Conservation (phyloP, 1,140 invertebrate species). For the Plodia interpunctella region DNA sequence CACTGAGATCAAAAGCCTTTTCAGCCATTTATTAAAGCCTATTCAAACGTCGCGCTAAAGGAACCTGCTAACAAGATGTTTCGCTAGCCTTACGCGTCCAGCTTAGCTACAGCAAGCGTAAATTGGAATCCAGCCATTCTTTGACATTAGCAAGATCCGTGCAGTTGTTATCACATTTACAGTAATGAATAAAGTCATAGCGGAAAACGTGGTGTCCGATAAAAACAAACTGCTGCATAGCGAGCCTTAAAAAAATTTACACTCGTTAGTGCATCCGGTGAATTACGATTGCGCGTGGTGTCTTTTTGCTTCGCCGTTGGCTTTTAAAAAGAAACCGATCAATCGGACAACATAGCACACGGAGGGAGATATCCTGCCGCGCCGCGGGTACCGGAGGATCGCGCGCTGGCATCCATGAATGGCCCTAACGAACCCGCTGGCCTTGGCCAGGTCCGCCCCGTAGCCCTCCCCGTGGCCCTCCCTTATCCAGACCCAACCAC, state of each 20-base stretch:
- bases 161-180: slow-evolving; percentile 8
- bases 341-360: slow-evolving; percentile 55
- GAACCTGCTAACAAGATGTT: slow-evolving; percentile 23
- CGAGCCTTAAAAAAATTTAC: slow-evolving; percentile 56
- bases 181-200: slow-evolving; percentile 35
- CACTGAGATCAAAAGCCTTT: slow-evolving; percentile 29
- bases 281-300: slow-evolving; percentile 61
- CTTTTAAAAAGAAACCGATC: slow-evolving; percentile 59
- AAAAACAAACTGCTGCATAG: slow-evolving; percentile 56
- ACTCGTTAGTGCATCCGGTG: slow-evolving; percentile 74
- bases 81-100: not conserved
- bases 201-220: slow-evolving; percentile 44
- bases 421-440: slow-evolving; percentile 70
- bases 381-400: slow-evolving; percentile 40
- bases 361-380: slow-evolving; percentile 60
- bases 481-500: slow-evolving; percentile 6
- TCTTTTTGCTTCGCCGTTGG: slow-evolving; percentile 50
- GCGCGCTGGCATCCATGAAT: slow-evolving; percentile 64
- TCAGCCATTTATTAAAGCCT: slow-evolving; percentile 22
- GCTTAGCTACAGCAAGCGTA: not conserved
- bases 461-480: slow-evolving; percentile 35
- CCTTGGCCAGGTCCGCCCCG: slow-evolving; percentile 54
- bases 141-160: not conserved
- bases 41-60: slow-evolving; percentile 19
- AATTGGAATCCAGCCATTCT: no score